These are phyloP conservation scores for Carettochelys insculpta DNA, from an alignment of 2,113 vertebrate genomes.

Conservation along the genomic window DNA sequence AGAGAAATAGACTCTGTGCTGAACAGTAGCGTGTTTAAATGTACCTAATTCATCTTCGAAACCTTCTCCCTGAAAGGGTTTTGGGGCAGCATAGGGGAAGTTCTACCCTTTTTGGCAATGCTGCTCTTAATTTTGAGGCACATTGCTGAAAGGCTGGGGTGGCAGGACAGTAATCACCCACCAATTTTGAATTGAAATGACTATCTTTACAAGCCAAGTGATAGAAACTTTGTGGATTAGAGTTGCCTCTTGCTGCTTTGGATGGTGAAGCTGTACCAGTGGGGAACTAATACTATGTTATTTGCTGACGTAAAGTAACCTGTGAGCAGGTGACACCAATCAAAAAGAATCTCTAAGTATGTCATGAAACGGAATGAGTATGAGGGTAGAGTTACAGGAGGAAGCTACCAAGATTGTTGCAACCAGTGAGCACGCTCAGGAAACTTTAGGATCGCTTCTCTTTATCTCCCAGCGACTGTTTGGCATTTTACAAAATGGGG, in stretches of 20 bases:
- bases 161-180: not conserved
- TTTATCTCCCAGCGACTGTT: not conserved
- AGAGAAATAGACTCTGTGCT: too few relatives aligned
- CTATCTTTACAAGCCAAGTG: not conserved
- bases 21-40: not conserved
- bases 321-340: fast-evolving
- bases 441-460: not conserved
- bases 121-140: fast-evolving
- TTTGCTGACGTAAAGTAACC: not conserved
- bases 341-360: not conserved
- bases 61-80: not conserved
- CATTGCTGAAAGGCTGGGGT: not conserved
- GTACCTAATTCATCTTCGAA: not conserved
- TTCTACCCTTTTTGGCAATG: not conserved
- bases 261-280: not conserved
- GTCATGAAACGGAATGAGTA: not conserved
- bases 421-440: not conserved
- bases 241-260: not conserved
- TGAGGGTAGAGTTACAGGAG: not conserved
- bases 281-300: fast-evolving
- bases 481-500: fast-evolving
- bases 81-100: not conserved
- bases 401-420: not conserved
- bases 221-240: not conserved
- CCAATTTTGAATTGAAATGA: not conserved